Conservation (phyloP, 2,113 vertebrate genomes). For the Macrotus californicus region DNA sequence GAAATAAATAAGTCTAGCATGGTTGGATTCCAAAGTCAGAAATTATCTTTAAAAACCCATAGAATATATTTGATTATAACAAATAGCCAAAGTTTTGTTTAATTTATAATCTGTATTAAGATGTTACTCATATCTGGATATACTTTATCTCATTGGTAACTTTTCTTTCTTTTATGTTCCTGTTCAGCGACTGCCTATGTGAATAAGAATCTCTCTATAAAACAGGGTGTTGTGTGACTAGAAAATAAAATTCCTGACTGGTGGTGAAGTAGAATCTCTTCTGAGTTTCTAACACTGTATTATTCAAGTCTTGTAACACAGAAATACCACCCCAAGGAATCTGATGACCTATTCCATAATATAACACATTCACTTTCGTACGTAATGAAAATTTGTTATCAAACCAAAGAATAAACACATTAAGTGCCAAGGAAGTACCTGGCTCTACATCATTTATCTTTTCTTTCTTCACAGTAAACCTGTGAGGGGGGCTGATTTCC, state of each 20-base stretch:
- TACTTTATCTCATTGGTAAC: neutral
- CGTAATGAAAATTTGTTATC: slow-evolving; percentile 9
- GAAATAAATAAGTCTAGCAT: neutral
- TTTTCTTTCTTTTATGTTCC: neutral
- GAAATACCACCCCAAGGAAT: neutral
- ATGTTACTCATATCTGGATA: neutral
- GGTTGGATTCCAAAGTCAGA: slow-evolving; percentile 7
- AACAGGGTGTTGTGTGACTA: neutral
- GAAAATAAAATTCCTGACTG: neutral
- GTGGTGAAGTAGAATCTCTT: neutral
- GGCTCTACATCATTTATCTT: neutral
- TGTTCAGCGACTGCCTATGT: neutral
- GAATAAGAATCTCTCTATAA: neutral
- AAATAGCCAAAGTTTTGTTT: neutral
- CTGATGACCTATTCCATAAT: neutral
- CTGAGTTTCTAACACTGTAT: neutral
- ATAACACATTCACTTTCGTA: neutral
- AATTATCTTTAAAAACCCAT: neutral
- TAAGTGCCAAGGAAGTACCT: neutral
- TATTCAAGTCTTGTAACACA: slow-evolving; percentile 6
- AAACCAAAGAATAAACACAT: neutral
- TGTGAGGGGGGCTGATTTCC: neutral
- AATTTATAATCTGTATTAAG: slow-evolving; percentile 14
- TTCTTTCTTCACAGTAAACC: neutral
- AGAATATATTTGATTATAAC: slow-evolving; percentile 15